phyloP scores from a whole-genome alignment of 2,888 invertebrate genomes.

The Phortica okadai region DNA sequence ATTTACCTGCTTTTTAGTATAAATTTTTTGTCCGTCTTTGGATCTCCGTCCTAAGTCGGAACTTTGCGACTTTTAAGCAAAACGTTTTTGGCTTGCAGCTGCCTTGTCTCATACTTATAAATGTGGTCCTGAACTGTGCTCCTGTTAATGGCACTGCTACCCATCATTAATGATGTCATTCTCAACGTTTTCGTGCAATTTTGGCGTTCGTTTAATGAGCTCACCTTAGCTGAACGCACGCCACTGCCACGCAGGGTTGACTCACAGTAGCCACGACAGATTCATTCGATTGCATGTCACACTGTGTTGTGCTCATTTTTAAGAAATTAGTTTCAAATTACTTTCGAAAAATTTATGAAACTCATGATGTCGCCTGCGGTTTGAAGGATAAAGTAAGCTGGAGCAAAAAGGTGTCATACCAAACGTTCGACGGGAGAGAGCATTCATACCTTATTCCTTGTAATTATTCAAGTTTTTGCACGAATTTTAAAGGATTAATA shows the following conservation, averaged over 20 bases:
- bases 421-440: neutral
- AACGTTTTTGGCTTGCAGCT: slow-evolving; percentile 1
- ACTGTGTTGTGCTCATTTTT: neutral
- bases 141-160: neutral
- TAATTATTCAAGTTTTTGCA: too few species aligned
- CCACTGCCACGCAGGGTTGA: neutral
- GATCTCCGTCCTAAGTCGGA: neutral
- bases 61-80: neutral
- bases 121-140: neutral
- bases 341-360: slow-evolving; percentile 10
- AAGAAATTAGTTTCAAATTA: slow-evolving; percentile 22
- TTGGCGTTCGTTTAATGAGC: neutral
- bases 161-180: slow-evolving; percentile 8
- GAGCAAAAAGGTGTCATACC: neutral
- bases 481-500: too few species aligned
- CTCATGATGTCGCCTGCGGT: neutral
- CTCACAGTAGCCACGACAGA: neutral
- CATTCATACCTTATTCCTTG: too few species aligned
- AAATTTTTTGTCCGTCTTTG: neutral
- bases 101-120: neutral
- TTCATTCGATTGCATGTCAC: slow-evolving; percentile 5
- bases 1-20: neutral
- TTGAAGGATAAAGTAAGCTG: neutral
- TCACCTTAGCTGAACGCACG: neutral
- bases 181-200: neutral